phyloP scores from a whole-genome alignment of 1,140 invertebrate species.

The Whitmania pigra region DNA sequence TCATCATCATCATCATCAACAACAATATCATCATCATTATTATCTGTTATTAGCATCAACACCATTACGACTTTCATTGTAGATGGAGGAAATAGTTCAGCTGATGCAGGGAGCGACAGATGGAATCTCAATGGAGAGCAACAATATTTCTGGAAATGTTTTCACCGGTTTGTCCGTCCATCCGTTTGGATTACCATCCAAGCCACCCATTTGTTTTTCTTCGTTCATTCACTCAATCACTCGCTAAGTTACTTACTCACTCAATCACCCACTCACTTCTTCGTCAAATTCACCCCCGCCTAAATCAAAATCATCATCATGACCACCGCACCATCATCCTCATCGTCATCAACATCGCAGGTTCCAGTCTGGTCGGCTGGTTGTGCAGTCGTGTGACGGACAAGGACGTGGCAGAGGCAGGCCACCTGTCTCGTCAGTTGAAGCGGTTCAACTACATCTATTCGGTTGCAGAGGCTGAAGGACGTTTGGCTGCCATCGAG shows the following conservation, averaged over 20 bases:
- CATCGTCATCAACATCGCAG: not conserved
- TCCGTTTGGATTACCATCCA: not conserved
- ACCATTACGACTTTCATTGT: not conserved
- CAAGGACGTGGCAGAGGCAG: not conserved
- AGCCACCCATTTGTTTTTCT: not conserved
- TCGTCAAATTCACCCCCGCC: not conserved
- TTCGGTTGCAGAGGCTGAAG: not conserved
- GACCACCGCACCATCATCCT: not conserved
- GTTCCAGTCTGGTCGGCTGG: not conserved
- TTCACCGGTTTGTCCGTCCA: not conserved
- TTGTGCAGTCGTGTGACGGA: not conserved
- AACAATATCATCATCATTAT: not conserved
- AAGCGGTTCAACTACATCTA: slow-evolving; percentile 7
- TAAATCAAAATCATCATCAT: slow-evolving; percentile 2
- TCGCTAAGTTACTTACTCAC: not conserved
- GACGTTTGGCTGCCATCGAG: not conserved
- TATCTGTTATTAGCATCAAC: not conserved
- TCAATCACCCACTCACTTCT: not conserved
- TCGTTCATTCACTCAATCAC: not conserved
- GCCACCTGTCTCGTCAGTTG: not conserved
- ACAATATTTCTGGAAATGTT: not conserved
- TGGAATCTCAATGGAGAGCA: not conserved
- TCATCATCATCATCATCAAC: slow-evolving; percentile 6
- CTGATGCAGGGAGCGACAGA: not conserved
- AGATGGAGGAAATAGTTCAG: slow-evolving; percentile 1